Evolutionary conservation across 2,113 vertebrate genomes (phyloP).

Genomic region (Sinocyclocheilus anshuiensis): DNA sequence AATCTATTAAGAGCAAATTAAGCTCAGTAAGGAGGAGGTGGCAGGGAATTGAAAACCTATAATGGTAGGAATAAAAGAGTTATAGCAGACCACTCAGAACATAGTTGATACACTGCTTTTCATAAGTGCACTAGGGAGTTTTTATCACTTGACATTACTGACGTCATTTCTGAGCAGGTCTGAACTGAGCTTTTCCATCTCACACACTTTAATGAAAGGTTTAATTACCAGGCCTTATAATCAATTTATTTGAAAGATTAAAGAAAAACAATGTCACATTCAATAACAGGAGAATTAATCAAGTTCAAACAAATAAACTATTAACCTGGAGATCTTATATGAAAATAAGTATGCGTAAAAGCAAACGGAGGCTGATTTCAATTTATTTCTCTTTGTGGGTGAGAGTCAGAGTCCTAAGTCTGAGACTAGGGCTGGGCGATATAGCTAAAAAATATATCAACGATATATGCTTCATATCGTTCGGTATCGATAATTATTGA

Average conservation of each 20-base stretch:
- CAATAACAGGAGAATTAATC: constrained; percentile 56
- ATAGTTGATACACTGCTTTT: constrained; percentile 2
- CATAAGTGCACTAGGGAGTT: not conserved
- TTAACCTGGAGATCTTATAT: constrained; percentile 49
- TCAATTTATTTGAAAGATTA: constrained; percentile 53
- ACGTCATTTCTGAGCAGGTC: not conserved
- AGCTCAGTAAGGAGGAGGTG: not conserved
- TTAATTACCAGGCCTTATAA: constrained; percentile 49
- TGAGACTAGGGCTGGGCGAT: too few relatives aligned
- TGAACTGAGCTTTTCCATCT: not conserved
- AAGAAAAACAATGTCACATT: constrained; percentile 41
- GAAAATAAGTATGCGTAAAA: not conserved
- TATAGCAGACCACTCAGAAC: constrained; percentile 24
- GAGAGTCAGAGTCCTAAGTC: not conserved
- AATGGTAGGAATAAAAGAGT: constrained; percentile 34
- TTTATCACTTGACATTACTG: constrained; percentile 4
- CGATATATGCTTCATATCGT: too few relatives aligned
- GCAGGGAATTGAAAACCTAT: constrained; percentile 31
- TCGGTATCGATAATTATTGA: too few relatives aligned
- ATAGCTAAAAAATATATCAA: too few relatives aligned
- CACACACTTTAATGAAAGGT: not conserved
- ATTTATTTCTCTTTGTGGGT: constrained; percentile 16
- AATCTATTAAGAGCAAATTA: constrained; percentile 50
- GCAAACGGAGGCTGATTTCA: not conserved
- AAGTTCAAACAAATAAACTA: constrained; percentile 50